Conservation (phyloP, 2,888 invertebrate genomes). For the Phaonia tiefii region DNA sequence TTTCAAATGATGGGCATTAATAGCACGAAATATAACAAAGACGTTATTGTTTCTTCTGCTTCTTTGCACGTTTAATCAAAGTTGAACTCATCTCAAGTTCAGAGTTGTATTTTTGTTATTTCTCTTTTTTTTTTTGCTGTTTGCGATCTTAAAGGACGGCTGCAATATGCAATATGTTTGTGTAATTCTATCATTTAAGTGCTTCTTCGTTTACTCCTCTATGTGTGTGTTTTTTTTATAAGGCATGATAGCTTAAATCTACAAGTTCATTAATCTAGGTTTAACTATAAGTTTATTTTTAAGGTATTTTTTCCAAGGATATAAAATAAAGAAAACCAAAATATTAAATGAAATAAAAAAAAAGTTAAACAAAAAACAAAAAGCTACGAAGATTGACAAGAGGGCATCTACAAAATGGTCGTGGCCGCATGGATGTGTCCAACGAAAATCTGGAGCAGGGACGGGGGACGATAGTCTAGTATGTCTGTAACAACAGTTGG, state of each 20-base stretch:
- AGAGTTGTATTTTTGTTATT: conserved; percentile 4
- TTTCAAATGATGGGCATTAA: conserved; percentile 5
- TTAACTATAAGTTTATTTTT: conserved; percentile 6
- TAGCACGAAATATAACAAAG: conserved; percentile 22
- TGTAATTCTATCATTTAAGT: not conserved
- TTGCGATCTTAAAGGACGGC: conserved; percentile 24
- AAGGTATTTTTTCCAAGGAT: not conserved
- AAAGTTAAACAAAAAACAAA: conserved; percentile 38
- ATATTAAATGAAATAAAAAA: conserved; percentile 25
- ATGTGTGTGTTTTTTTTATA: conserved; percentile 15
- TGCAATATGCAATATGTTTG: conserved; percentile 8
- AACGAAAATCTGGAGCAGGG: not conserved
- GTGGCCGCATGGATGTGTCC: not conserved
- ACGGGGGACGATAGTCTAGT: not conserved
- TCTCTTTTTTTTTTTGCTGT: too few relatives aligned
- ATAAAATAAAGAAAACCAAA: conserved; percentile 35
- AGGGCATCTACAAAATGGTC: not conserved
- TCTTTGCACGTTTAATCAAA: not conserved
- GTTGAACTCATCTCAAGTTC: not conserved
- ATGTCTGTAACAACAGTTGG: conserved; percentile 51
- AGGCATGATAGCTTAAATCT: conserved; percentile 25
- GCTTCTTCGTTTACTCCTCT: not conserved
- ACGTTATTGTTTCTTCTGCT: not conserved
- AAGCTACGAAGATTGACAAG: conserved; percentile 8
- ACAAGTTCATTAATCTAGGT: not conserved